phyloP scores from a whole-genome alignment of 2,888 invertebrate genomes.

The Ormyrus pomaceus region DNA sequence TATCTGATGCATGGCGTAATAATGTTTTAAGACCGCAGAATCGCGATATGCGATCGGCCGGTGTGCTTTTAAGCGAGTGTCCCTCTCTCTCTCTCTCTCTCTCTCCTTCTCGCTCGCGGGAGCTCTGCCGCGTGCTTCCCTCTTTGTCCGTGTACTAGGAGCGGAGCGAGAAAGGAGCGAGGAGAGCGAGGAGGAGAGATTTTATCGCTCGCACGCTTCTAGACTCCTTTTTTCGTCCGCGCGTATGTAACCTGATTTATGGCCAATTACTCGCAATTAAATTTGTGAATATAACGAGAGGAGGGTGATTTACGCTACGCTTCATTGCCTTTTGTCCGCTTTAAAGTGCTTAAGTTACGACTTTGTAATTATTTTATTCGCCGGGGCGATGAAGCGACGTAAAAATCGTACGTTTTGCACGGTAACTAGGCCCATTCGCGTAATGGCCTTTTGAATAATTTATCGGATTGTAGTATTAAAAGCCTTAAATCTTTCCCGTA shows the following conservation, averaged over 20 bases:
- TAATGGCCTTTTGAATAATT: too few species aligned
- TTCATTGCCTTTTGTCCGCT: constrained; percentile 31
- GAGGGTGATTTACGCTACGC: constrained; percentile 28
- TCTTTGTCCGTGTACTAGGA: not conserved
- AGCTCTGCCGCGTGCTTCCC: not conserved
- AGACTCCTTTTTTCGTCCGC: constrained; percentile 21
- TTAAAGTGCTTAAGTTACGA: constrained; percentile 11
- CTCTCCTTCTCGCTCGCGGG: not conserved
- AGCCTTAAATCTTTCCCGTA: too few species aligned
- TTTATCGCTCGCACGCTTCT: constrained; percentile 44
- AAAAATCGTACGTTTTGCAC: not conserved
- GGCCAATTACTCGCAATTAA: constrained; percentile 55
- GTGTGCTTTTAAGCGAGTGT: constrained; percentile 39
- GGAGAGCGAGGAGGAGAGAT: constrained; percentile 20
- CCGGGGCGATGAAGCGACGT: not conserved
- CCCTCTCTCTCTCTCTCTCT: constrained; percentile 34
- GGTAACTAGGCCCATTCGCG: too few species aligned
- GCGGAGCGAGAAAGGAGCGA: not conserved
- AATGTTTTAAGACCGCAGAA: constrained; percentile 65
- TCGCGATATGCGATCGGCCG: constrained; percentile 58
- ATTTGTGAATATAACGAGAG: constrained; percentile 50
- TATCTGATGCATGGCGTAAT: constrained; percentile 69
- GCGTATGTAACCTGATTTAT: constrained; percentile 47
- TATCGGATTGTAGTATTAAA: too few species aligned
- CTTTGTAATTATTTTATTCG: constrained; percentile 39